phyloP scores from a whole-genome alignment of 1,140 invertebrate species.

The Brachionus rubens region DNA sequence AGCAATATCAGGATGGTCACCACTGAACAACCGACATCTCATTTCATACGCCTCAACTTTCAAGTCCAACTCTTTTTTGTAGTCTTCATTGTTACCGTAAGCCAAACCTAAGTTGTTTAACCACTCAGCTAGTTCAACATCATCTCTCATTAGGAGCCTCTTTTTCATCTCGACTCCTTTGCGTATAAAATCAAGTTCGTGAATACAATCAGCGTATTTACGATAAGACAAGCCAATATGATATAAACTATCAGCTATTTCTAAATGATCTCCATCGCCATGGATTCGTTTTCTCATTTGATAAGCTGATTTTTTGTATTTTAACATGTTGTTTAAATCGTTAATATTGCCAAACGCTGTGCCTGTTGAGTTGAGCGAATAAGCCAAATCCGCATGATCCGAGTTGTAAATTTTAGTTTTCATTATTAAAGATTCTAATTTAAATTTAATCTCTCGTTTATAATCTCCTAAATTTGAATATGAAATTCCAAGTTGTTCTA shows the following conservation, averaged over 20 bases:
- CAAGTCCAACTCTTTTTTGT: neutral
- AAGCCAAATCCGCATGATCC: constrained; percentile 3
- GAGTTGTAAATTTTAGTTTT: neutral
- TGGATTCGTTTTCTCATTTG: constrained; percentile 11
- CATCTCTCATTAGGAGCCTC: neutral
- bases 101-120: constrained; percentile 12
- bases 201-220: neutral
- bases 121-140: neutral
- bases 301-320: neutral
- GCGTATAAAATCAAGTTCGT: neutral
- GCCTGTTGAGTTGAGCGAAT: neutral
- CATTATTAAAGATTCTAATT: constrained; percentile 11
- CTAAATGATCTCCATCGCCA: neutral
- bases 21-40: neutral
- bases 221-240: neutral
- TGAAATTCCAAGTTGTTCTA: neutral
- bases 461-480: neutral
- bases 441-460: neutral
- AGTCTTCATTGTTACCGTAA: constrained; percentile 20
- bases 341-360: neutral
- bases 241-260: constrained; percentile 22
- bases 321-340: neutral
- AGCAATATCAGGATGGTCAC: constrained; percentile 5
- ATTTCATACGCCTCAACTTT: constrained; percentile 18
- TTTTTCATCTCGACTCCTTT: constrained; percentile 6